A percentile compares a stretch with the other conserved stretches of the same genome.
Conservation (phyloP, 2,113 vertebrate species). For the Bothrops jararaca region DNA sequence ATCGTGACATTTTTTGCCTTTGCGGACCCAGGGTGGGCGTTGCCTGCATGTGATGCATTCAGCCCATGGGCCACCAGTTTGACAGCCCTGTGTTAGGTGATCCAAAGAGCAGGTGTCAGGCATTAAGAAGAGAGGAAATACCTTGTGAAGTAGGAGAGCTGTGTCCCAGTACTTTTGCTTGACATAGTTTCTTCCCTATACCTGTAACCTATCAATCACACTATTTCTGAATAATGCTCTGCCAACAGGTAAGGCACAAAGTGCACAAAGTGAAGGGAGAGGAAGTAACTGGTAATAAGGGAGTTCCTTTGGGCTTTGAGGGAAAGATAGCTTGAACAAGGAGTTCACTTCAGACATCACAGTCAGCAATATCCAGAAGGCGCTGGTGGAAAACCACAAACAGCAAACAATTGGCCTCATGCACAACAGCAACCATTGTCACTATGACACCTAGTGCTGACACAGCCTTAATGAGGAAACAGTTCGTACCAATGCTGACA, state of each 20-base stretch:
- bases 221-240: neutral
- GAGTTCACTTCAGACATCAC: neutral
- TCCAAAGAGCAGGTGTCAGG: neutral
- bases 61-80: too few relatives aligned
- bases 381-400: neutral
- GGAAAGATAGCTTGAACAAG: neutral
- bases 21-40: too few relatives aligned
- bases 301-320: neutral
- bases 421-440: neutral
- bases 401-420: neutral
- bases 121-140: neutral
- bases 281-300: neutral
- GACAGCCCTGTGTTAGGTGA: neutral
- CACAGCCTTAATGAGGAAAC: neutral
- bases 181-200: neutral
- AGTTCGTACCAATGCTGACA: neutral
- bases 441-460: neutral
- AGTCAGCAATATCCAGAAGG: neutral
- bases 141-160: neutral
- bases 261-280: neutral
- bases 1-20: too few relatives aligned
- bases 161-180: neutral
- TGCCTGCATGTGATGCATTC: too few relatives aligned
- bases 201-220: neutral
- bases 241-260: neutral